Percentiles rank a stretch among this genome's conserved stretches.
phyloP scores from a whole-genome alignment of 1,140 invertebrate genomes.

The Drosophila prosaltans region DNA sequence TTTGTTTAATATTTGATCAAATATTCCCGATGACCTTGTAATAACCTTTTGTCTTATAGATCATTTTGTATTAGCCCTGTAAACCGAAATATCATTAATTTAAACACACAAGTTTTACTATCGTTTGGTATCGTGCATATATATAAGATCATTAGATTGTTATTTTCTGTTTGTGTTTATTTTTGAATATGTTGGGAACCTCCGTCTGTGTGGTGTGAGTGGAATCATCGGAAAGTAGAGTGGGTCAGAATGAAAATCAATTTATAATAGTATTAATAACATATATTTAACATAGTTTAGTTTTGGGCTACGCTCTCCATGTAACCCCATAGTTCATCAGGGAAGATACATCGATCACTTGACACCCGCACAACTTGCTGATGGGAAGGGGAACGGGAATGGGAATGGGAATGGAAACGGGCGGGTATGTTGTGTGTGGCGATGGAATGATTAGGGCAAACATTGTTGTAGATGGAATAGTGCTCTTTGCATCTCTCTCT shows the following conservation, averaged over 20 bases:
- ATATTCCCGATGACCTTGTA: background rate
- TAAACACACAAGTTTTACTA: conserved; percentile 19
- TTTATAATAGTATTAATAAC: conserved; percentile 68
- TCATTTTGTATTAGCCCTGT: conserved; percentile 20
- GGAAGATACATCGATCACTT: conserved; percentile 65
- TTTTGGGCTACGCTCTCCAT: conserved; percentile 22
- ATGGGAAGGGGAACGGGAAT: conserved; percentile 16
- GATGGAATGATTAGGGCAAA: conserved; percentile 74
- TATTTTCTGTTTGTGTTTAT: background rate
- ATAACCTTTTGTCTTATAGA: conserved; percentile 16
- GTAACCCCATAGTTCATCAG: conserved; percentile 7
- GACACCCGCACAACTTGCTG: conserved; percentile 67
- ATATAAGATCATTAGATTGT: conserved; percentile 61
- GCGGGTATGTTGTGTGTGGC: conserved; percentile 37
- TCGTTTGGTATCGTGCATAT: conserved; percentile 2
- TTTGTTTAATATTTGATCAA: no score
- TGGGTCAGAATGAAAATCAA: conserved; percentile 53
- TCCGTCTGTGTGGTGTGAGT: conserved; percentile 47
- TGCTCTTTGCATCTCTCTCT: background rate
- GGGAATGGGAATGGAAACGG: background rate
- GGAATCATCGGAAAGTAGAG: conserved; percentile 42
- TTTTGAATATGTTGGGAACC: background rate
- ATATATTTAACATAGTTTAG: conserved; percentile 55
- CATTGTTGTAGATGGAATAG: conserved; percentile 61
- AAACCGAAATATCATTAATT: conserved; percentile 54